These are phyloP conservation scores for Harmothoe impar DNA, from an alignment of 2,888 invertebrate species.

Conservation along the genomic window DNA sequence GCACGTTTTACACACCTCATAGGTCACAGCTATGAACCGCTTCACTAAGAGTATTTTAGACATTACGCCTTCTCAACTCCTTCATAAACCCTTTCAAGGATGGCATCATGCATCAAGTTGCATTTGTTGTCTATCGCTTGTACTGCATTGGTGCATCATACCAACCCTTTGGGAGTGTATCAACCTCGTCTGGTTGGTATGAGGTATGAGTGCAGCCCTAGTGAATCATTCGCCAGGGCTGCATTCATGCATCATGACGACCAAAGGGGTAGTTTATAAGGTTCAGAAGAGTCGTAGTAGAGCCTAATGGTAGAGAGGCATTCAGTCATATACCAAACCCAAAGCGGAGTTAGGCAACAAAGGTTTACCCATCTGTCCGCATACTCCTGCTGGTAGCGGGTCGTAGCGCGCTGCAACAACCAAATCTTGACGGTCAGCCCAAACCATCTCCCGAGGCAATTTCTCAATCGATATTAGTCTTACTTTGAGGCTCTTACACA, in stretches of 20 bases:
- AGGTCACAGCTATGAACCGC: not conserved
- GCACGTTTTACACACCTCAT: not conserved
- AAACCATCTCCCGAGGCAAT: not conserved
- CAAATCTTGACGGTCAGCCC: not conserved
- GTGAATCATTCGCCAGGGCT: too few relatives aligned
- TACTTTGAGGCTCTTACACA: too few relatives aligned
- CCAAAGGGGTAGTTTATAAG: not conserved
- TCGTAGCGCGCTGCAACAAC: conserved; percentile 31
- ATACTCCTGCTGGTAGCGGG: conserved; percentile 50
- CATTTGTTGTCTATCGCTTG: too few relatives aligned
- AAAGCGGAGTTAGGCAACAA: conserved; percentile 24
- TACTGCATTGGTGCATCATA: too few relatives aligned
- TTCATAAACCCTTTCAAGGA: not conserved
- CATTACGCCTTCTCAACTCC: not conserved
- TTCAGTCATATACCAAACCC: not conserved
- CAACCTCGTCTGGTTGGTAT: too few relatives aligned
- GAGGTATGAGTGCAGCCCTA: too few relatives aligned
- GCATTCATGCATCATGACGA: too few relatives aligned
- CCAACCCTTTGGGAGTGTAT: too few relatives aligned
- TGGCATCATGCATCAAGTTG: too few relatives aligned
- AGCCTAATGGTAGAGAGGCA: not conserved
- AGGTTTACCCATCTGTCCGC: conserved; percentile 38
- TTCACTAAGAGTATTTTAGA: not conserved
- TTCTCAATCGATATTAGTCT: too few relatives aligned
- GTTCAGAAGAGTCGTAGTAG: not conserved